Evolutionary conservation across 2,797 vertebrate genomes (phyloP), one percentile per base, ranked within the genome.

Genomic region (Semaprochilodus insignis): DNA sequence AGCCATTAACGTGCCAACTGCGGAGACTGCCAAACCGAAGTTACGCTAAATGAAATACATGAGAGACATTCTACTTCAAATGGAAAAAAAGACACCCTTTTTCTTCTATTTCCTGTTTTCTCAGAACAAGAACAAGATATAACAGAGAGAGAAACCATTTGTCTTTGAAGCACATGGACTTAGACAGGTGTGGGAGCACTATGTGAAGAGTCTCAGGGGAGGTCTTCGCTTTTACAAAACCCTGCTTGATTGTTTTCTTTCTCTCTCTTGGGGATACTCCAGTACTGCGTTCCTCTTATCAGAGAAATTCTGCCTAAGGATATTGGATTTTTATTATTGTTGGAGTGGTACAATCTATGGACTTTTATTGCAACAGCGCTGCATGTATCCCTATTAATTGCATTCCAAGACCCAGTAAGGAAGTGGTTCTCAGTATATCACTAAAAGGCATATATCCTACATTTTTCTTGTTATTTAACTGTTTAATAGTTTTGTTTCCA

Each of bases 1-100:
- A 52, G 62, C 77, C 75, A 78, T 85, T 85, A 78, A 15, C 14
- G 27, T 15, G 62, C 71, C 69, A 81, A n/a, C 67, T 81, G 66
- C 55, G 34, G 66, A 60, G 63, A 60, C 23, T 36, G 52, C 72
- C 31, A 59, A 36, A 74, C 31, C 14, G 34, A 71, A 82, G 66
- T 72, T 70, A 52, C 0, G 2, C 21, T 70, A 51, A 16, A 76
- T 51, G 34, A 52, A 59, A 27, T 14, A 82, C 59, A 51, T 75
- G 21, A 81, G 34, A 40, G 13, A 14, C 21, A 57, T 27, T 52
- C 2, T 25, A 23, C 52, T 77, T 72, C 25, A 69, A 69, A 60
- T 19, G 51, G 8, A 62, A 27, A 54, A 77, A 23, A 77, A 66
- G 52, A 7, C 23, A 51, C 2, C 13, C 23, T 51, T 27, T 44